A percentile compares a stretch with the other conserved stretches of the same genome.
phyloP scores from a whole-genome alignment of 2,113 vertebrate species.

The Periophthalmodon schlosseri region DNA sequence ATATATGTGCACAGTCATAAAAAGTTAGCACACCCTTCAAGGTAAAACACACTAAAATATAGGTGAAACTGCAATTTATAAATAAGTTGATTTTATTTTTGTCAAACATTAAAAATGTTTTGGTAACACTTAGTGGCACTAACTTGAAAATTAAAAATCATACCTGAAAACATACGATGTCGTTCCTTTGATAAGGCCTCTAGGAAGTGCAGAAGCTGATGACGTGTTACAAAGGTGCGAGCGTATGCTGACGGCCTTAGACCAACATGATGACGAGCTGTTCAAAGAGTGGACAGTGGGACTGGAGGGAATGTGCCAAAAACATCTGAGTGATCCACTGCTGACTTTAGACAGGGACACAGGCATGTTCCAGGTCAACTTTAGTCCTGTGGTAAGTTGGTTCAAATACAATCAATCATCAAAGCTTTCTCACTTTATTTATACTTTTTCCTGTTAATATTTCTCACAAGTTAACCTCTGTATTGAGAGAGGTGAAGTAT shows the following conservation, averaged over 20 bases:
- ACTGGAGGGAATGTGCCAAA: conserved; percentile 66
- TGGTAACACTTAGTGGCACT: too few species aligned
- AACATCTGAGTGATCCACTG: conserved; percentile 69
- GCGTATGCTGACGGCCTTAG: conserved; percentile 68
- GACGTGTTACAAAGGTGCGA: conserved; percentile 75
- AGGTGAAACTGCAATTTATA: too few species aligned
- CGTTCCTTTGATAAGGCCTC: conserved; percentile 50
- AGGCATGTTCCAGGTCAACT: conserved; percentile 71
- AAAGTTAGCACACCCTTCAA: neutral
- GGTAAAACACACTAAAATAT: neutral
- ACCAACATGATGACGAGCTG: conserved; percentile 68
- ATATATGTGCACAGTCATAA: neutral
- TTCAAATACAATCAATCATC: neutral
- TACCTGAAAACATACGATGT: neutral
- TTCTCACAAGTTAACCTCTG: conserved; percentile 70
- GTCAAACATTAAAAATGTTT: too few species aligned
- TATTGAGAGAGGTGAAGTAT: conserved; percentile 78
- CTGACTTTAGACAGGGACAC: conserved; percentile 58
- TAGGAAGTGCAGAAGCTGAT: conserved; percentile 68
- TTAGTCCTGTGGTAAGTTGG: conserved; percentile 75
- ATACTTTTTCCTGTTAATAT: conserved; percentile 1
- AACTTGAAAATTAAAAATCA: too few species aligned
- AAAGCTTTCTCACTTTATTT: neutral
- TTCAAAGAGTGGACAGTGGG: conserved; percentile 70
- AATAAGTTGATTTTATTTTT: too few species aligned